phyloP scores from a whole-genome alignment of 2,113 vertebrate species.

The Epinephelus fuscoguttatus region DNA sequence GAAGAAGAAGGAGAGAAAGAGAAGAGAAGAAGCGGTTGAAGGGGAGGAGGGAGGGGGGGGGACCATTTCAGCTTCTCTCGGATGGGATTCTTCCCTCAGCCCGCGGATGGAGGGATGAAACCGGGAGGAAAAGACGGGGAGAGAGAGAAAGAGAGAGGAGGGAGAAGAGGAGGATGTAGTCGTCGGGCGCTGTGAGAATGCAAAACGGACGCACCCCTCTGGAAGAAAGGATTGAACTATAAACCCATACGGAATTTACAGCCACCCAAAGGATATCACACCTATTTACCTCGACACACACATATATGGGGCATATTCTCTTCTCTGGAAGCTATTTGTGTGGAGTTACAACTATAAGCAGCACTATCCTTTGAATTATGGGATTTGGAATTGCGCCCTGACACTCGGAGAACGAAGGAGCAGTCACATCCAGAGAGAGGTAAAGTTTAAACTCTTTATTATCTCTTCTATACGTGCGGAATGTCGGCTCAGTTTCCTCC shows the following conservation, averaged over 20 bases:
- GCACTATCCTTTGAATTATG: conserved; percentile 41
- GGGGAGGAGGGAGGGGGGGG: background rate
- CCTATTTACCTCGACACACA: background rate
- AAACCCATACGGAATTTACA: conserved; percentile 69
- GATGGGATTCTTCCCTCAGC: conserved; percentile 63
- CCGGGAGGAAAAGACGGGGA: conserved; percentile 58
- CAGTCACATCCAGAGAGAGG: conserved; percentile 40
- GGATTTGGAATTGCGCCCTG: conserved; percentile 70
- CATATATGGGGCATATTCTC: conserved; percentile 27
- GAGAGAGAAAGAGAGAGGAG: conserved; percentile 61
- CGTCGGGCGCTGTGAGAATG: conserved; percentile 72
- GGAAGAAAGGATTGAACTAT: conserved; percentile 67
- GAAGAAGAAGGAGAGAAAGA: conserved; percentile 10
- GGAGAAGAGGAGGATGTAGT: conserved; percentile 71
- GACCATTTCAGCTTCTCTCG: conserved; percentile 36
- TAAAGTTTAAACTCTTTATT: conserved; percentile 65
- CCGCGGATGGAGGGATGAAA: conserved; percentile 74
- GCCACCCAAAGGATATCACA: conserved; percentile 58
- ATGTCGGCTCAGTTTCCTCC: background rate
- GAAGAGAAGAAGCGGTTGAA: conserved; percentile 9
- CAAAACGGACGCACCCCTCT: conserved; percentile 78
- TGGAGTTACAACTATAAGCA: conserved; percentile 67
- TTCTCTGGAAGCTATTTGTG: conserved; percentile 51
- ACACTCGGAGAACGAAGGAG: conserved; percentile 28
- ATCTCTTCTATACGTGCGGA: background rate